Percentiles rank a stretch among this genome's conserved stretches.
phyloP scores from a whole-genome alignment of 2,888 invertebrate genomes.

The Diadromus collaris region DNA sequence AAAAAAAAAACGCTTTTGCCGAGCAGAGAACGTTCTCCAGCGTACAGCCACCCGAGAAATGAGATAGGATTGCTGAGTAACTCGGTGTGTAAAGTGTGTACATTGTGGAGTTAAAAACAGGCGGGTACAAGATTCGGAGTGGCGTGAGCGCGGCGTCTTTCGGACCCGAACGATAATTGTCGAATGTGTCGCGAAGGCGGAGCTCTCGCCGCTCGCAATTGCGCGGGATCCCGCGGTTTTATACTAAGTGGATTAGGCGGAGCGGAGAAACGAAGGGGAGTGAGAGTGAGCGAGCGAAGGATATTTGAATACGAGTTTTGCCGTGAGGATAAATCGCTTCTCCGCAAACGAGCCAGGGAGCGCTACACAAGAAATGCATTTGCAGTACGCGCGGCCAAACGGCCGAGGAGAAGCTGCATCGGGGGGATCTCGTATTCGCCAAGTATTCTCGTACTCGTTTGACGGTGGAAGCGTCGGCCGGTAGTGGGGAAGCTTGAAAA shows the following conservation, averaged over 20 bases:
- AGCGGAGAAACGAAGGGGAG: constrained; percentile 39
- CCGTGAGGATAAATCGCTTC: constrained; percentile 76
- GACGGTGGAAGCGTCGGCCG: constrained; percentile 48
- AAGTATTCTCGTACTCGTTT: constrained; percentile 54
- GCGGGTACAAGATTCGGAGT: constrained; percentile 39
- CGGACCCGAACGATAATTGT: constrained; percentile 51
- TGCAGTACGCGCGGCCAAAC: constrained; percentile 68
- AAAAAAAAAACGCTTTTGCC: not conserved
- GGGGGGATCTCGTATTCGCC: constrained; percentile 50
- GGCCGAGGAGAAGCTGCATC: constrained; percentile 47
- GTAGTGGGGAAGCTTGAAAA: constrained; percentile 52
- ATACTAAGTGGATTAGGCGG: constrained; percentile 61
- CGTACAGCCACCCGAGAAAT: not conserved
- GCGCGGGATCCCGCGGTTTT: constrained; percentile 38
- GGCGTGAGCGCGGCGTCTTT: constrained; percentile 53
- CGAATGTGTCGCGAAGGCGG: constrained; percentile 52
- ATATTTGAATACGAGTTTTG: constrained; percentile 77
- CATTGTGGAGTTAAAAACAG: constrained; percentile 51
- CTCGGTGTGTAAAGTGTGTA: constrained; percentile 52
- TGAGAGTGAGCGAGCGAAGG: constrained; percentile 64
- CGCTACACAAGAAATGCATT: constrained; percentile 79
- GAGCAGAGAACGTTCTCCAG: not conserved
- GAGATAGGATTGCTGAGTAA: constrained; percentile 38
- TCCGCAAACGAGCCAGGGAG: constrained; percentile 75
- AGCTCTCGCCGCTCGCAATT: constrained; percentile 49